These are phyloP conservation scores for Megastigmus dorsalis DNA, from an alignment of 2,888 invertebrate species.

Conservation along the genomic window DNA sequence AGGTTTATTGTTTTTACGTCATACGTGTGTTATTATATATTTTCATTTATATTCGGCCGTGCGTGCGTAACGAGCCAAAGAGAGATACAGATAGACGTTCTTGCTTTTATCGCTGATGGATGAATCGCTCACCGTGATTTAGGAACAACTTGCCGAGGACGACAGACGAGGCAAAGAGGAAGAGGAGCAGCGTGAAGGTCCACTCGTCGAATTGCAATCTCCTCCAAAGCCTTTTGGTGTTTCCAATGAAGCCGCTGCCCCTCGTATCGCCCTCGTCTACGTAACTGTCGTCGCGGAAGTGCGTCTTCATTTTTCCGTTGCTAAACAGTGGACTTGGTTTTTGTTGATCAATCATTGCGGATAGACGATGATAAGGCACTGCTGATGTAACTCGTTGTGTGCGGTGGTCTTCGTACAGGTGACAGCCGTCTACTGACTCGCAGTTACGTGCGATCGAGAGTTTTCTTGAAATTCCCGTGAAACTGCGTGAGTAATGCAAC, in stretches of 20 bases:
- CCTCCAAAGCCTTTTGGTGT: conserved; percentile 52
- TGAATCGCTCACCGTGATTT: conserved; percentile 62
- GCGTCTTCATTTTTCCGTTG: conserved; percentile 17
- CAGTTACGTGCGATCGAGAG: background rate
- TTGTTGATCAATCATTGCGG: conserved; percentile 2
- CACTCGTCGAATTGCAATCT: conserved; percentile 62
- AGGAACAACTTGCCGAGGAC: conserved; percentile 63
- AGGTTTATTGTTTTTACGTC: background rate
- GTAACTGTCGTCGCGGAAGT: background rate
- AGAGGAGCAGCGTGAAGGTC: conserved; percentile 62
- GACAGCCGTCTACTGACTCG: background rate
- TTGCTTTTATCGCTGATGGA: conserved; percentile 6
- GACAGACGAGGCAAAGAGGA: conserved; percentile 61
- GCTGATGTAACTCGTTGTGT: background rate
- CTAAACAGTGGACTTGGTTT: background rate
- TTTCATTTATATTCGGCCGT: conserved; percentile 2
- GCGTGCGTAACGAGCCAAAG: background rate
- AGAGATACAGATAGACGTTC: conserved; percentile 11
- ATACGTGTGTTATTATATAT: conserved; percentile 5
- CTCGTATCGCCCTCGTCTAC: background rate
- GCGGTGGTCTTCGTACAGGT: background rate
- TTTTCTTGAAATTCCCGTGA: background rate
- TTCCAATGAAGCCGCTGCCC: background rate
- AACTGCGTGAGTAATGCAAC: background rate
- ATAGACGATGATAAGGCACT: background rate